phyloP scores from a whole-genome alignment of 2,888 invertebrate species.

The Anorthoa munda region DNA sequence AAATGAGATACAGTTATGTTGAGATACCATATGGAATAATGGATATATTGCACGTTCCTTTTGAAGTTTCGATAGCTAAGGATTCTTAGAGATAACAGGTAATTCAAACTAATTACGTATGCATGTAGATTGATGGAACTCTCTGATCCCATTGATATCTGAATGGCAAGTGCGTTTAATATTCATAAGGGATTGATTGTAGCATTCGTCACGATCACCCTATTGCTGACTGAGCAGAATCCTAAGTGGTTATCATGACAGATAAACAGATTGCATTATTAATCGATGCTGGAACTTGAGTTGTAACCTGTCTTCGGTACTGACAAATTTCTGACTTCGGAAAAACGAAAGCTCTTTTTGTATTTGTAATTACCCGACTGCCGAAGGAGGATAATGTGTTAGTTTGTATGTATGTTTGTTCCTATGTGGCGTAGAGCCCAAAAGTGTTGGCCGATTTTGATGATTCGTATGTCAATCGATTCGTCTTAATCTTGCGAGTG shows the following conservation, averaged over 20 bases:
- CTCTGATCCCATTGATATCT: slow-evolving; percentile 44
- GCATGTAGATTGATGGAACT: slow-evolving; percentile 49
- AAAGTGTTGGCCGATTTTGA: too few relatives aligned
- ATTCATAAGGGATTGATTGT: slow-evolving; percentile 61
- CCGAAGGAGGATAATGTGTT: too few relatives aligned
- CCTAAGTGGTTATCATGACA: slow-evolving; percentile 8
- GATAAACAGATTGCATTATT: slow-evolving; percentile 11
- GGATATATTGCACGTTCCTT: neutral
- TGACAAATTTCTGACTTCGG: neutral
- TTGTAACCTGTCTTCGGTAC: slow-evolving; percentile 1
- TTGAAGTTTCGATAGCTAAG: neutral
- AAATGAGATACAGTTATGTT: neutral
- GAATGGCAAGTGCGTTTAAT: slow-evolving; percentile 52
- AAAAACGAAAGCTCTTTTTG: neutral
- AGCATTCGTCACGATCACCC: slow-evolving; percentile 42
- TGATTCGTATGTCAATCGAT: too few relatives aligned
- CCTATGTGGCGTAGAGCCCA: too few relatives aligned
- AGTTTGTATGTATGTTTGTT: too few relatives aligned
- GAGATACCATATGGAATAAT: neutral
- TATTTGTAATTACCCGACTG: neutral
- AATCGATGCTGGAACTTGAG: neutral
- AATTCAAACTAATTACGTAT: slow-evolving; percentile 45
- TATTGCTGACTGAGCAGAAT: slow-evolving; percentile 26
- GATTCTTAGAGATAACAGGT: neutral
- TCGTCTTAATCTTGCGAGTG: too few relatives aligned